phyloP scores from a whole-genome alignment of 1,140 invertebrate genomes.

The Pseudomyrmex cubaensis region DNA sequence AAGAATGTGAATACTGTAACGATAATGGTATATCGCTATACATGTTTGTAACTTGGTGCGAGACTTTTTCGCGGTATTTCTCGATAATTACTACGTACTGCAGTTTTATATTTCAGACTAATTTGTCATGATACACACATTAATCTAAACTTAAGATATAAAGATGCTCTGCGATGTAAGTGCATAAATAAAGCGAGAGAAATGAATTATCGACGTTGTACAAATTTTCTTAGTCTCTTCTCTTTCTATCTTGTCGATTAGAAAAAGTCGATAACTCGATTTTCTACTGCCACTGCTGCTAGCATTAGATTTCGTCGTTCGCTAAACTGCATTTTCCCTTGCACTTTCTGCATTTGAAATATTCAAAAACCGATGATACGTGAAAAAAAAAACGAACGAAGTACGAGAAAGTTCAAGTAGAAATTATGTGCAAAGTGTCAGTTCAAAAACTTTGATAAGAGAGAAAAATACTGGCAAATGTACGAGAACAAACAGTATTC shows the following conservation, averaged over 20 bases:
- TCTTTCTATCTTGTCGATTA: slow-evolving; percentile 44
- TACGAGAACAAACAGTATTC: too few species aligned
- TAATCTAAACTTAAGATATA: neutral
- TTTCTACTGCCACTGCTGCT: slow-evolving; percentile 36
- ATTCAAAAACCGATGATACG: neutral
- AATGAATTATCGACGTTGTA: slow-evolving; percentile 4
- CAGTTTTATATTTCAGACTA: too few species aligned
- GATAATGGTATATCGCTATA: neutral
- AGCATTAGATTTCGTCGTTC: slow-evolving; percentile 47
- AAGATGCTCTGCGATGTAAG: neutral
- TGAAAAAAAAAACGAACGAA: too few species aligned
- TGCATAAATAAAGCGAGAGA: neutral
- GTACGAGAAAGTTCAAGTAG: too few species aligned
- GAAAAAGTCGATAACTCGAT: slow-evolving; percentile 66
- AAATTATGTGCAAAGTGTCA: too few species aligned
- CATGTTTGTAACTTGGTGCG: neutral
- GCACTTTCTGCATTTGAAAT: neutral
- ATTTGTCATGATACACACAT: neutral
- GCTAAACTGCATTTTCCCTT: neutral
- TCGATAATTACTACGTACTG: too few species aligned
- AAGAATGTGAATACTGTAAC: too few species aligned
- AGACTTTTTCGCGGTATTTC: neutral
- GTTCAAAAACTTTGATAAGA: too few species aligned
- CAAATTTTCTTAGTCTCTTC: slow-evolving; percentile 9
- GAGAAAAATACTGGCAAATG: too few species aligned